phyloP scores from a whole-genome alignment of 2,888 invertebrate species.

The Pemphredon lugubris region DNA sequence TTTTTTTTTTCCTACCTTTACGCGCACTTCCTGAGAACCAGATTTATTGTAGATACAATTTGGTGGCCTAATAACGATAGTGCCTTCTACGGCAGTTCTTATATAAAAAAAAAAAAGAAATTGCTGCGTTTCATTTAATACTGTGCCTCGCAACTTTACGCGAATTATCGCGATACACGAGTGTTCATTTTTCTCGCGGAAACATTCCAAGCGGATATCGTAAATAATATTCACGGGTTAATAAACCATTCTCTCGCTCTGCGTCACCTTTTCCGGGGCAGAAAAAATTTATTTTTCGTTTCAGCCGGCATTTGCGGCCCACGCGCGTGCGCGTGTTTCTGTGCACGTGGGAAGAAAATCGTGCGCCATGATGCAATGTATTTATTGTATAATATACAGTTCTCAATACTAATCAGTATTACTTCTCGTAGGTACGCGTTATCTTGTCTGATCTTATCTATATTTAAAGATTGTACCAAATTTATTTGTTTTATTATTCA shows the following conservation, averaged over 20 bases:
- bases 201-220: not conserved
- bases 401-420: not conserved
- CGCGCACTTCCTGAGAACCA: not conserved
- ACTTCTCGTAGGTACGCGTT: not conserved
- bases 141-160: too few relatives aligned
- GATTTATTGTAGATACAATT: too few relatives aligned
- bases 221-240: slow-evolving; percentile 7
- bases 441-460: too few relatives aligned
- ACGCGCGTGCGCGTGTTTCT: slow-evolving; percentile 35
- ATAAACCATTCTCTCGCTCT: not conserved
- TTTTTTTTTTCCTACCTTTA: too few relatives aligned
- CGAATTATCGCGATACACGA: slow-evolving; percentile 20
- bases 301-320: slow-evolving; percentile 27
- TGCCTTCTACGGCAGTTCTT: too few relatives aligned
- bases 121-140: too few relatives aligned
- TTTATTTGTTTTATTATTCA: too few relatives aligned
- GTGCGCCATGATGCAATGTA: slow-evolving; percentile 52
- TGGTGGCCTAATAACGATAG: too few relatives aligned
- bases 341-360: slow-evolving; percentile 50
- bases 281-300: slow-evolving; percentile 20
- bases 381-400: slow-evolving; percentile 27
- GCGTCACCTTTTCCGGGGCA: not conserved
- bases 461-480: too few relatives aligned
- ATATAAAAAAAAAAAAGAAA: too few relatives aligned
- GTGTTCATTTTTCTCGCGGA: not conserved